Conservation (phyloP, 2,113 vertebrate species). For the Aegotheles bennettii region DNA sequence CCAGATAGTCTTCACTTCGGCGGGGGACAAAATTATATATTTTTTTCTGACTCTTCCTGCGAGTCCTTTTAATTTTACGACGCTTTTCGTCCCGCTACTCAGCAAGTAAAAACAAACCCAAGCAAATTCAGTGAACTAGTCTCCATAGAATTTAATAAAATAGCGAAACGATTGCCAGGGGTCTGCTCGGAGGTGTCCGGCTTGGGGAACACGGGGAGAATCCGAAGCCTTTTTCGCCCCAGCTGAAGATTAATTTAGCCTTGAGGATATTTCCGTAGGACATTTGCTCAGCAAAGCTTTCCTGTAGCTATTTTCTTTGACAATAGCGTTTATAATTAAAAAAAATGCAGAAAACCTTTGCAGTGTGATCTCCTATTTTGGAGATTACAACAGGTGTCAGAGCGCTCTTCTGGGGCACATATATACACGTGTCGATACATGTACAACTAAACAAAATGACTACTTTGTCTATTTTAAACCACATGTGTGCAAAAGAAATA, state of each 20-base stretch:
- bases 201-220: neutral
- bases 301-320: neutral
- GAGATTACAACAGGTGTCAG: slow-evolving; percentile 31
- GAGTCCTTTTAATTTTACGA: neutral
- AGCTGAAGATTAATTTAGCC: fast-evolving
- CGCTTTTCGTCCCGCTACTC: neutral
- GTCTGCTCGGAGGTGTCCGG: neutral
- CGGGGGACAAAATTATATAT: fast-evolving
- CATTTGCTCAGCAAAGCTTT: neutral
- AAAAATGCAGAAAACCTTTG: neutral
- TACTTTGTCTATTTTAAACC: neutral
- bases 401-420: neutral
- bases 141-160: neutral
- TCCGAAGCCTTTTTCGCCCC: fast-evolving
- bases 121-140: neutral
- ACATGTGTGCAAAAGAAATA: neutral
- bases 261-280: neutral
- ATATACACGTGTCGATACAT: too few relatives aligned
- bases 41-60: neutral
- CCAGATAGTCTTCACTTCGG: fast-evolving
- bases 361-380: neutral
- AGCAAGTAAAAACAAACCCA: neutral
- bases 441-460: neutral
- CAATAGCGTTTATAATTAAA: neutral
- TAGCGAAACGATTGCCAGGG: fast-evolving